Percentiles rank a stretch among this genome's conserved stretches.
phyloP scores from a whole-genome alignment of 2,113 vertebrate genomes.

The Terrapene triunguis region DNA sequence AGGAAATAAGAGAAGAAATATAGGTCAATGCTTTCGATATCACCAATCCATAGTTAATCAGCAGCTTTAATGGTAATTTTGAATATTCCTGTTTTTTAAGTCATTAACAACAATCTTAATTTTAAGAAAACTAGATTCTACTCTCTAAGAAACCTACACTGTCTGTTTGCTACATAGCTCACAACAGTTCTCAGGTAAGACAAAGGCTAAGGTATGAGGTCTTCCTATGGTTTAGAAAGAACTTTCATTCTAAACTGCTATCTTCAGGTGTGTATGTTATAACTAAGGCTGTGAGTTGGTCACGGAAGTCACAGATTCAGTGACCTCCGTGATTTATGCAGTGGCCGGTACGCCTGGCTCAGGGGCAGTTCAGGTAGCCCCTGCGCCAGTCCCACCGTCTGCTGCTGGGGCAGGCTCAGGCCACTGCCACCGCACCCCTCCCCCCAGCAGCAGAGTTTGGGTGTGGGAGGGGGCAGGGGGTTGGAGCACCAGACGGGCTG shows the following conservation, averaged over 20 bases:
- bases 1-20: neutral
- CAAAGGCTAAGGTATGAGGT: fast-evolving
- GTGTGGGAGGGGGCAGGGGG: too few species aligned
- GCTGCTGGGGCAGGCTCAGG: too few species aligned
- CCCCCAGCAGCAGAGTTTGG: too few species aligned
- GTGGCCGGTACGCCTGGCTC: too few species aligned
- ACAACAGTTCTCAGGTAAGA: neutral
- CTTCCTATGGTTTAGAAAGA: neutral
- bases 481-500: too few species aligned
- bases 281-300: too few species aligned
- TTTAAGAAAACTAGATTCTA: neutral
- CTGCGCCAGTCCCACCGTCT: too few species aligned
- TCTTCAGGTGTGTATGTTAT: neutral
- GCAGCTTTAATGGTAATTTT: neutral
- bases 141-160: neutral
- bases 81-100: neutral
- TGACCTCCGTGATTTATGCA: too few species aligned
- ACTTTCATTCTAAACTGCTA: neutral
- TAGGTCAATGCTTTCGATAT: neutral
- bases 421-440: too few species aligned
- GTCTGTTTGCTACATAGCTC: neutral
- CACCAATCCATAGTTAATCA: neutral
- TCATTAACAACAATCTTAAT: neutral
- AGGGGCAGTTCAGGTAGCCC: too few species aligned
- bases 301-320: too few species aligned